Evolutionary conservation across 2,888 invertebrate species (phyloP).

Genomic region (Drosophila neutralis): DNA sequence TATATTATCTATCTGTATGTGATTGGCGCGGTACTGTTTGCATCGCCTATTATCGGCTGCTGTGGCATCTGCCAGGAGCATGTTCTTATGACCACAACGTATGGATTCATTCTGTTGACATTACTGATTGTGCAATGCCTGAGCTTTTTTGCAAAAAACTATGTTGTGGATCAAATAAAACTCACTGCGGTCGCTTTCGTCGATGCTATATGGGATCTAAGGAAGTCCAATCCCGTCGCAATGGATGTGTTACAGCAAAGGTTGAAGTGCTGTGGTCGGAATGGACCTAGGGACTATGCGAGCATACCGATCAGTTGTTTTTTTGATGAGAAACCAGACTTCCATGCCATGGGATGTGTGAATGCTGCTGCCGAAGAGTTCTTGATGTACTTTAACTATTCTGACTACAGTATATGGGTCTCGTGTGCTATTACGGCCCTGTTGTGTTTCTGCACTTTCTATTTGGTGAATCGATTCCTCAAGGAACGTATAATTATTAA

Average conservation of each 20-base stretch:
- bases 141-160: conserved; percentile 87
- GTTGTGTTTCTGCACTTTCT: conserved; percentile 67
- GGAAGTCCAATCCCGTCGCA: conserved; percentile 57
- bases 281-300: conserved; percentile 76
- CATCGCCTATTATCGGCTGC: conserved; percentile 74
- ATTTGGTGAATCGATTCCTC: conserved; percentile 71
- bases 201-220: conserved; percentile 84
- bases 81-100: conserved; percentile 85
- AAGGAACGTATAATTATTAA: conserved; percentile 69
- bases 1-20: conserved; percentile 67
- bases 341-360: conserved; percentile 63
- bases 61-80: conserved; percentile 77
- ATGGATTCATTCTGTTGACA: conserved; percentile 89
- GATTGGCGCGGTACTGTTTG: conserved; percentile 69
- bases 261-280: conserved; percentile 80
- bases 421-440: conserved; percentile 64
- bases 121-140: conserved; percentile 90
- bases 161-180: conserved; percentile 86
- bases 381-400: conserved; percentile 53
- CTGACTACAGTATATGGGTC: conserved; percentile 63
- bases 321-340: conserved; percentile 30
- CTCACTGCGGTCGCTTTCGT: conserved; percentile 86
- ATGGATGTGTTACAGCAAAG: conserved; percentile 77
- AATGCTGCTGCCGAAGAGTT: conserved; percentile 56
- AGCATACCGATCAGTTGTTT: conserved; percentile 70